Evolutionary conservation across 1,140 invertebrate species (phyloP), one percentile per base, ranked within the genome.

Genomic region (Melanaphis sacchari): DNA sequence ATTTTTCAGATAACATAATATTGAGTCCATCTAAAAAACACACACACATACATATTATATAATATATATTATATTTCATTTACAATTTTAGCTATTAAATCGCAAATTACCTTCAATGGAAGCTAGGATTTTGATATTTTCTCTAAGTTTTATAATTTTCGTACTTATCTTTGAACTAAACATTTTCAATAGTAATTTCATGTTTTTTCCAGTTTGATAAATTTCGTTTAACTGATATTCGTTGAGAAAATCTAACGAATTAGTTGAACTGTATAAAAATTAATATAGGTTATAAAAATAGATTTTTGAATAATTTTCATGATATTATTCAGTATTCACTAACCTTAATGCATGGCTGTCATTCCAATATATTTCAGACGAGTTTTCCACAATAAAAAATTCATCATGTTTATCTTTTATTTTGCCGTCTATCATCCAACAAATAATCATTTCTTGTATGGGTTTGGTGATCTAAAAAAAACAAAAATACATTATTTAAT

Each of bases 191-290:
- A 92, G 15, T 6, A 92, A 92, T 5, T 40, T 43, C 43, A 92
- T 82, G 22, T 92, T 81, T 82, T 46, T 82, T 22, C 76, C 91
- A 1, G n/a, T 92, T 36, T 49, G 31, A 38, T 92, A 92, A 31
- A 92, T 82, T 24, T 84, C 36, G 9, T 84, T 36, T 26, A 92
- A 2, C n/a, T 49, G 59, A 26, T 24, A 24, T 52, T 82, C 26
- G 24, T 38, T 38, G 31, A 82, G n/a, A 52, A 92, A 92, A 52
- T 81, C 76, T 18, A 92, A 82, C 22, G 15, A 84, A n/a, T 92
- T 92, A 38, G 43, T 38, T 26, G 41, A 38, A 38, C 91, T 92
- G 36, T 46, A 81, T 38, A n/a, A 52, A 52, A 24, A 66, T 43
- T 31, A 38, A 38, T 52, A 38, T 52, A 11, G 1, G 9, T 24